These are phyloP conservation scores for Tringa solitaria DNA, from an alignment of 2,113 vertebrate genomes.

Conservation along the genomic window DNA sequence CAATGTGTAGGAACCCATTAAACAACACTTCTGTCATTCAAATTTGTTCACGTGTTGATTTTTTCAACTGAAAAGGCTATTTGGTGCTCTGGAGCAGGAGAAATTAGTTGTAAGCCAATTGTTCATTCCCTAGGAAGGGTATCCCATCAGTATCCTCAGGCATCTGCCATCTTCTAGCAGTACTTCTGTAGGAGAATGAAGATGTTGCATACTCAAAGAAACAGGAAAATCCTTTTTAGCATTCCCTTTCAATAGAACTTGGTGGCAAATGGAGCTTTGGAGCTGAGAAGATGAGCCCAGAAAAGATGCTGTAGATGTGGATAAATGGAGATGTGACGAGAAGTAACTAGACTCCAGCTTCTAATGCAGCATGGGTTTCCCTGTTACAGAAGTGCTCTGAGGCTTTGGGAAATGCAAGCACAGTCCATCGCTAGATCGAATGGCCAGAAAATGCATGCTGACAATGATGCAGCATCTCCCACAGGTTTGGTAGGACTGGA, in stretches of 20 bases:
- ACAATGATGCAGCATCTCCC: neutral
- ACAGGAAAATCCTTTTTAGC: neutral
- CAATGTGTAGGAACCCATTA: neutral
- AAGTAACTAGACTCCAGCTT: neutral
- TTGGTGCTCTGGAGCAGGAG: neutral
- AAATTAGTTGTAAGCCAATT: neutral
- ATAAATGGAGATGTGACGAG: fast-evolving
- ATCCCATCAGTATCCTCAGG: neutral
- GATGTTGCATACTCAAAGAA: neutral
- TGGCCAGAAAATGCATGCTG: neutral
- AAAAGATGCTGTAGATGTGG: neutral
- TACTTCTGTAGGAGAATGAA: neutral
- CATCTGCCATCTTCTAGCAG: neutral
- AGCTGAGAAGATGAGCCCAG: neutral
- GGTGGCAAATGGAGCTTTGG: neutral
- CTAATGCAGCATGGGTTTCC: neutral
- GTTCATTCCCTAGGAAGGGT: neutral
- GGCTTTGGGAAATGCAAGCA: neutral
- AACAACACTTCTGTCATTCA: neutral
- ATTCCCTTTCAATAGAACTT: neutral
- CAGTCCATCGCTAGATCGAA: neutral
- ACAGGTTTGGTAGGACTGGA: neutral
- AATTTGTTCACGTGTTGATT: neutral
- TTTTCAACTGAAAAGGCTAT: neutral
- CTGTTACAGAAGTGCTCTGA: neutral